A percentile compares a stretch with the other conserved stretches of the same genome.
phyloP scores from a whole-genome alignment of 2,113 vertebrate genomes.

The Clarias batrachus region DNA sequence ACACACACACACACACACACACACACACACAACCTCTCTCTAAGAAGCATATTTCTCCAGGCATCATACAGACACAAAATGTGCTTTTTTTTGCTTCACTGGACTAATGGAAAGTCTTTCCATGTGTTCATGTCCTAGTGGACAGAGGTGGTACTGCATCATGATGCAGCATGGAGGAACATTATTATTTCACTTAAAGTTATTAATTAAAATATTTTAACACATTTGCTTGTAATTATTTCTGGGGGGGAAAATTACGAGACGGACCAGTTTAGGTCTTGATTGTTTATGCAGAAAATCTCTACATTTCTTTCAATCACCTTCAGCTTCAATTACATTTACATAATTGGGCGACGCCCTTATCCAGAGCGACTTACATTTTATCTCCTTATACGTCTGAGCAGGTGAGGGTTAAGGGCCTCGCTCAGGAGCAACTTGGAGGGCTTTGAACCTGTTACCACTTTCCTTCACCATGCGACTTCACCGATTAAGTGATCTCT shows the following conservation, averaged over 20 bases:
- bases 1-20: slow-evolving; percentile 27
- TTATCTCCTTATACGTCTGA: no score
- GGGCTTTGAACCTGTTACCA: no score
- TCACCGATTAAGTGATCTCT: no score
- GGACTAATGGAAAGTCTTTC: background rate
- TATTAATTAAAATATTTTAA: background rate
- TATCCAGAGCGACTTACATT: no score
- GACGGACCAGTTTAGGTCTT: background rate
- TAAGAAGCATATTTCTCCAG: slow-evolving; percentile 10
- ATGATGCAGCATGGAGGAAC: background rate
- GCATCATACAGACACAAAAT: background rate
- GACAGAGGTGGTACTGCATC: background rate
- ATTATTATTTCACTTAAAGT: background rate
- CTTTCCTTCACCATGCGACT: no score
- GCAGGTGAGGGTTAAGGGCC: no score
- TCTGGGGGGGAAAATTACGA: background rate
- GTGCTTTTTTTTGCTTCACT: background rate
- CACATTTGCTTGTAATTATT: background rate
- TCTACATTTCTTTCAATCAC: no score
- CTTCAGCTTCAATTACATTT: no score
- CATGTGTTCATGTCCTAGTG: background rate
- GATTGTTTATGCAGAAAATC: background rate
- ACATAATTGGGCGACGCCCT: no score
- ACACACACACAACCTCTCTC: slow-evolving; percentile 21
- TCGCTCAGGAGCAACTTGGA: no score